These are phyloP conservation scores for Tetraodon nigroviridis DNA, from an alignment of 2,113 vertebrate species.

Conservation along the genomic window DNA sequence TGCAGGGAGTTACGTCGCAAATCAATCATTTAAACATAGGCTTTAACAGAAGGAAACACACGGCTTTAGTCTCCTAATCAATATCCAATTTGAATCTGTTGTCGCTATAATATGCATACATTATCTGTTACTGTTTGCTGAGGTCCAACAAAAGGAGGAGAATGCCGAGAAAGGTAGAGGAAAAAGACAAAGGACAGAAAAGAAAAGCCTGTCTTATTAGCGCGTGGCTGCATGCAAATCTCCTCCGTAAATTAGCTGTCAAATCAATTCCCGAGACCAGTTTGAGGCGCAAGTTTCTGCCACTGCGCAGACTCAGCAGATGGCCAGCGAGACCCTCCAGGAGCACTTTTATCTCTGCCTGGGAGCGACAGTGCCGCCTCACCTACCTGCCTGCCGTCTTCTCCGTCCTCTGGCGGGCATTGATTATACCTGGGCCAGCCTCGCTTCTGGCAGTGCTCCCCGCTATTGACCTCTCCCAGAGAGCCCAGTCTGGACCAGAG, in stretches of 20 bases:
- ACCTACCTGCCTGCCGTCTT: constrained; percentile 33
- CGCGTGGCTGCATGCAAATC: constrained; percentile 68
- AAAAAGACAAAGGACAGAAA: constrained; percentile 54
- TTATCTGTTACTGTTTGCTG: constrained; percentile 66
- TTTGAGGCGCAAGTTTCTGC: constrained; percentile 53
- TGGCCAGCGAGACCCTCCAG: constrained; percentile 47
- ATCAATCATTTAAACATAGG: constrained; percentile 69
- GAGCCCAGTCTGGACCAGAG: constrained; percentile 37
- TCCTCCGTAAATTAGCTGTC: constrained; percentile 74
- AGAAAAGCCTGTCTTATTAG: constrained; percentile 68
- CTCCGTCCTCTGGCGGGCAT: constrained; percentile 42
- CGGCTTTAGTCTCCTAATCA: constrained; percentile 67
- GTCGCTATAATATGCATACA: constrained; percentile 69
- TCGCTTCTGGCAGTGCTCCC: constrained; percentile 58
- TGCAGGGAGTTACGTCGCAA: constrained; percentile 55
- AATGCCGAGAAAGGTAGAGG: constrained; percentile 25
- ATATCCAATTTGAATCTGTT: constrained; percentile 77
- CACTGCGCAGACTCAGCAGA: constrained; percentile 39
- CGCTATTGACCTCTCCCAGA: constrained; percentile 51
- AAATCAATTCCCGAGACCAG: constrained; percentile 65
- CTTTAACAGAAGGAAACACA: constrained; percentile 61
- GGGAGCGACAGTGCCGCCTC: constrained; percentile 35
- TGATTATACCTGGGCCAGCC: constrained; percentile 57
- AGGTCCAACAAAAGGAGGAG: constrained; percentile 32
- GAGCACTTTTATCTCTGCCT: constrained; percentile 54